These are phyloP conservation scores for Hemibagrus wyckioides DNA, from an alignment of 2,113 vertebrate species.

Conservation along the genomic window DNA sequence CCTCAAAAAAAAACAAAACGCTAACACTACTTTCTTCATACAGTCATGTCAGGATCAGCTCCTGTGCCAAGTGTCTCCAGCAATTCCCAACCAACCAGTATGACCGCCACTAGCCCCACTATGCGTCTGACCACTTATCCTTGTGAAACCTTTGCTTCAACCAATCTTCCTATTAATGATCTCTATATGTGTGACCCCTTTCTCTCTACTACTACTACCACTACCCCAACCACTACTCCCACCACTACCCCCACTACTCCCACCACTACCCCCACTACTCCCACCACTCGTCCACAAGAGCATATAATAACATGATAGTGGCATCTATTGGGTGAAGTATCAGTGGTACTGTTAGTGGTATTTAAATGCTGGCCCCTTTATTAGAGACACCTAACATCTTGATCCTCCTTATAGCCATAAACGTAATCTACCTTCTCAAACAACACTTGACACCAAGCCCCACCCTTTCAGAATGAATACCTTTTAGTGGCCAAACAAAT, in stretches of 20 bases:
- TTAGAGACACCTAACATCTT: background rate
- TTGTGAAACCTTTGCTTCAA: background rate
- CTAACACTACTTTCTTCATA: background rate
- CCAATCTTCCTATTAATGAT: background rate
- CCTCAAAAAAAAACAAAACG: background rate
- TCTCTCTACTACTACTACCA: background rate
- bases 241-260: constrained; percentile 3
- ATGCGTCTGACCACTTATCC: background rate
- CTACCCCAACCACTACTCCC: constrained; percentile 1
- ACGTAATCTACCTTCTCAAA: background rate
- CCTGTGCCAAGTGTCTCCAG: background rate
- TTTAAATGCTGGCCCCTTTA: background rate
- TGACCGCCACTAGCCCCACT: background rate
- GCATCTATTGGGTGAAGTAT: background rate
- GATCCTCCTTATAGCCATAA: background rate
- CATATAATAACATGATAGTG: background rate
- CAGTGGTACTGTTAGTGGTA: background rate
- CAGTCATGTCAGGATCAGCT: background rate
- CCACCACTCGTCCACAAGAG: background rate
- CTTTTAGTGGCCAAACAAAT: background rate
- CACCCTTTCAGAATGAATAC: background rate
- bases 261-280: background rate
- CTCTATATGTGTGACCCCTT: background rate
- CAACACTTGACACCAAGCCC: background rate
- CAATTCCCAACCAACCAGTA: background rate